Base-by-base conservation (phyloP, 2,888 invertebrate genomes). In the Latrodectus elegans region DNA sequence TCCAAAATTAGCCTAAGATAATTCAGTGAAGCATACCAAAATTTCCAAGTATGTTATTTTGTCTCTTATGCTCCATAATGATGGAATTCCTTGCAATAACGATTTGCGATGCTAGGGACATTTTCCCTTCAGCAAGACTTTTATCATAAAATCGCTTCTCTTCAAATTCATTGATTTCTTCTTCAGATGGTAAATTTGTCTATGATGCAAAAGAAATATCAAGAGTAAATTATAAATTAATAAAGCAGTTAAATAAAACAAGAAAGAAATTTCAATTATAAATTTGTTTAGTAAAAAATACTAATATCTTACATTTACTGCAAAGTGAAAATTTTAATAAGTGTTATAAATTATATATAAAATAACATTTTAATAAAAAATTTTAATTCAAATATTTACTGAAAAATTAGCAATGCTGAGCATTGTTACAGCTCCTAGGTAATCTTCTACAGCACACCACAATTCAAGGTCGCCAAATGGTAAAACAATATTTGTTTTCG, bases 391-490 rank as follows among this genome's bases (percentile, higher is more conserved):
- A 38, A 3, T 38, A 38, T 17, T 80, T 84, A 88, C 88, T 1
- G 79, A 55, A 51, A 88, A 75, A 78, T 88, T 88, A 17, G 82
- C 81, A n/a, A 81, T 75, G 60, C 78, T 76, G 26, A 80, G 53
- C 49, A 79, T 67, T 15, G 89, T 88, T 67, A 84, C 78, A 51
- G 89, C 89, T 6, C 89, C 90, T 75, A 89, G 84, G 51, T 26
- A 51, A 77, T 90, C 90, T 2, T 67, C 55, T 22, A 90, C 81
- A 17, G 88, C 68, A 12, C 90, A 90, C 72, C 70, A 88, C 17
- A 90, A 38, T 15, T 86, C 81, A 64, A 89, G 80, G 10, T 71
- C 82, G 3, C 90, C 90, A 14, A 87, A 88, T 12, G 90, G 90
- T 15, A 90, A 68, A 0, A 90, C 82, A 53, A 89, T 60, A 8